A percentile compares a stretch with the other conserved stretches of the same genome.
phyloP scores from a whole-genome alignment of 2,797 vertebrate genomes.

The Anguilla obscura region DNA sequence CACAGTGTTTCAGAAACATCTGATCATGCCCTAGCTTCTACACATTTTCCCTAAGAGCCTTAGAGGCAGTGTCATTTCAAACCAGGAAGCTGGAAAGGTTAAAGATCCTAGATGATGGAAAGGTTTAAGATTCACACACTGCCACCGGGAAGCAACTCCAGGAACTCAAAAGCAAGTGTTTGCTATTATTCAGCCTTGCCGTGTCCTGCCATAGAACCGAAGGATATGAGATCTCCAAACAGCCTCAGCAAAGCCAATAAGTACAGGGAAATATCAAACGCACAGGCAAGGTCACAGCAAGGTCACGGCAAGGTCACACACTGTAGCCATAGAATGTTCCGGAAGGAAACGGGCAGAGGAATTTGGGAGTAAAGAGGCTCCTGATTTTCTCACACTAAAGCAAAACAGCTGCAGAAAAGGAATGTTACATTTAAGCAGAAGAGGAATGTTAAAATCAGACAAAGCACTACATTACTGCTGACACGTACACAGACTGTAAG shows the following conservation, averaged over 20 bases:
- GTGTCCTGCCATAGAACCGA: neutral
- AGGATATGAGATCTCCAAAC: neutral
- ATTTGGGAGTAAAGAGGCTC: neutral
- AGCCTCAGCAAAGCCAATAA: neutral
- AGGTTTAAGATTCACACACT: neutral
- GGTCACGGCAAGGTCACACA: neutral
- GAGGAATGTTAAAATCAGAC: neutral
- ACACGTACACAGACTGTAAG: neutral
- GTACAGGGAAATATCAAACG: neutral
- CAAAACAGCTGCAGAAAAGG: neutral
- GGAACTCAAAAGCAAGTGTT: neutral
- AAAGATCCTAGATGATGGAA: neutral
- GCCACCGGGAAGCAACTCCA: neutral
- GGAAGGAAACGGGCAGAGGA: neutral
- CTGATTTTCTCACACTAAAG: neutral
- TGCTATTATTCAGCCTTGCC: neutral
- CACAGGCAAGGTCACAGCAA: neutral
- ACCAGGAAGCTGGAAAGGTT: constrained; percentile 2
- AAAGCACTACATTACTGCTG: neutral
- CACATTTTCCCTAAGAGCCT: neutral
- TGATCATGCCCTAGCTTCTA: neutral
- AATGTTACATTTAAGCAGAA: neutral
- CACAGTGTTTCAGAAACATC: neutral
- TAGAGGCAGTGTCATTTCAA: neutral
- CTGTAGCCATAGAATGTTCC: neutral